A percentile compares a stretch with the other conserved stretches of the same genome.
Evolutionary conservation across 2,888 invertebrate species (phyloP).

Genomic region (Zaprionus bogoriensis): DNA sequence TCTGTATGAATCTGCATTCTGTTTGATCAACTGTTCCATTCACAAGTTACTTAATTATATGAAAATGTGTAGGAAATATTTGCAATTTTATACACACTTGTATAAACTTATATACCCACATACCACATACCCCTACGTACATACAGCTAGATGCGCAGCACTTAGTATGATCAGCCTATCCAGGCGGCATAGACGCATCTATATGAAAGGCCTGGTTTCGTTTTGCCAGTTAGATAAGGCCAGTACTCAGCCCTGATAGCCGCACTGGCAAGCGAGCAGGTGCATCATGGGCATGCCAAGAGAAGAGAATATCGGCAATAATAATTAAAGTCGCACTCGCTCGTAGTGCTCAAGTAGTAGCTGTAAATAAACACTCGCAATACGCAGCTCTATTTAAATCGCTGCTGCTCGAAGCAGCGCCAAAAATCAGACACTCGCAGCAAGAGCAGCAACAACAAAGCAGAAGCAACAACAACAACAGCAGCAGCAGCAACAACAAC

Average conservation of each 20-base stretch:
- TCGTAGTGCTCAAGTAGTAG: conserved; percentile 17
- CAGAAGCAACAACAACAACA: conserved; percentile 12
- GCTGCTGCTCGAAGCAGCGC: conserved; percentile 11
- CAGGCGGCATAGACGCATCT: too few species aligned
- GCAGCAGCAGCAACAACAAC: conserved; percentile 7
- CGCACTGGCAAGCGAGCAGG: not conserved
- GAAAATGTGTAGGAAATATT: not conserved
- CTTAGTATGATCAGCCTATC: not conserved
- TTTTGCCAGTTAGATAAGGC: not conserved
- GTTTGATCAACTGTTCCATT: conserved; percentile 43
- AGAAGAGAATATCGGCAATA: conserved; percentile 33
- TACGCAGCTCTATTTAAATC: conserved; percentile 49
- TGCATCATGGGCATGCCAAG: not conserved
- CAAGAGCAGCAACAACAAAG: not conserved
- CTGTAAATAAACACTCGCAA: conserved; percentile 38
- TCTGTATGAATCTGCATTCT: conserved; percentile 34
- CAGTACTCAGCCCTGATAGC: not conserved
- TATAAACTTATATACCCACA: not conserved
- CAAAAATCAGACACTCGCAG: not conserved
- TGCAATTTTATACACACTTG: too few species aligned
- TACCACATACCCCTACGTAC: not conserved
- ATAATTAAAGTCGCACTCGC: conserved; percentile 35
- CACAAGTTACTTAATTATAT: not conserved
- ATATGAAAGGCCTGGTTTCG: not conserved
- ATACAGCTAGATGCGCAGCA: not conserved